Evolutionary conservation across 2,888 invertebrate genomes (phyloP).

Genomic region (Eupithecia inturbata): DNA sequence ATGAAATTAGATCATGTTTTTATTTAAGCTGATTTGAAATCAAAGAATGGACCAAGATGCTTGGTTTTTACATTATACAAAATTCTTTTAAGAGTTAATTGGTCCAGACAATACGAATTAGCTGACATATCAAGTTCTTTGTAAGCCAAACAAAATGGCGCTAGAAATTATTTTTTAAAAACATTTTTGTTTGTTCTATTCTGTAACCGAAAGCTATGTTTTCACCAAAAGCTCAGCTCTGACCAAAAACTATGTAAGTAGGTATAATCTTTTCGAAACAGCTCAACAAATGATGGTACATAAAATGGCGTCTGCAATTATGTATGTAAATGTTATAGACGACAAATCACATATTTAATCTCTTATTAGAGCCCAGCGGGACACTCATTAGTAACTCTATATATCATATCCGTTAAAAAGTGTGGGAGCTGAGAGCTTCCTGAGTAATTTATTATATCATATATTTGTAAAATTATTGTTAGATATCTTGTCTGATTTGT

Average conservation of each 20-base stretch:
- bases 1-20: not conserved
- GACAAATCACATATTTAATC: not conserved
- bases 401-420: not conserved
- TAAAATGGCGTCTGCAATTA: not conserved
- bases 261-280: not conserved
- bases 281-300: not conserved
- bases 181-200: not conserved
- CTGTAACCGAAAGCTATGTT: not conserved
- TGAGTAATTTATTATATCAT: not conserved
- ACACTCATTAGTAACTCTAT: slow-evolving; percentile 4
- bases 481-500: too few relatives aligned
- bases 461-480: not conserved
- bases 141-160: not conserved
- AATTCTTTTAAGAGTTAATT: not conserved
- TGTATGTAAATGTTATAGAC: slow-evolving; percentile 7
- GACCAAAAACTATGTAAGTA: not conserved
- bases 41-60: not conserved
- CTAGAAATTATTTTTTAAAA: not conserved
- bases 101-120: too few relatives aligned
- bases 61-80: not conserved
- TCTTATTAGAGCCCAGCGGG: slow-evolving; percentile 4
- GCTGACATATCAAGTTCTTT: not conserved
- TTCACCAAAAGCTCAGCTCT: not conserved
- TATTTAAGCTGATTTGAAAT: not conserved
- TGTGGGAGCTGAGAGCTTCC: not conserved